These are phyloP conservation scores for Balearica regulorum DNA, from an alignment of 2,797 vertebrate species.

Conservation along the genomic window DNA sequence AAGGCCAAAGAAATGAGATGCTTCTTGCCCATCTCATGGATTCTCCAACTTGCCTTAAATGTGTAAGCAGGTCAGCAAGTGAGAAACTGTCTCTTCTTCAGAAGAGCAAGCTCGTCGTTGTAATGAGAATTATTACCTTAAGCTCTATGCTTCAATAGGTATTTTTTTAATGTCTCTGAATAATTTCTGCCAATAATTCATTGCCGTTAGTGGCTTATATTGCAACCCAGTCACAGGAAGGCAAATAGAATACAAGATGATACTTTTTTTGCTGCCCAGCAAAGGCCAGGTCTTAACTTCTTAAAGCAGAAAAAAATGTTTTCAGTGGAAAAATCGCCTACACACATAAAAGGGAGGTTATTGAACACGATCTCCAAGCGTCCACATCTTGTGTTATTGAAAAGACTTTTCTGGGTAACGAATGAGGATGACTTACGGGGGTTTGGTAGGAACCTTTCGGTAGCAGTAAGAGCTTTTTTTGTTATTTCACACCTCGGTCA, in stretches of 20 bases:
- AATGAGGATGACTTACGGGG: neutral
- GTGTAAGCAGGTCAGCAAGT: neutral
- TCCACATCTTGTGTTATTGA: neutral
- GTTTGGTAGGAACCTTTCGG: neutral
- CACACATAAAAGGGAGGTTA: accelerated
- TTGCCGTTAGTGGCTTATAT: too few species aligned
- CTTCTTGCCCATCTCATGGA: neutral
- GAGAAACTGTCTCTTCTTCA: neutral
- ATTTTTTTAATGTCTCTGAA: neutral
- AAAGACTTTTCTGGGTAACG: neutral
- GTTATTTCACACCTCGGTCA: accelerated
- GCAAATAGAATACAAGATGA: too few species aligned
- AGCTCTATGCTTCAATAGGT: neutral
- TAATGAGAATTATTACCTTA: neutral
- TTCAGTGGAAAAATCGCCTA: neutral
- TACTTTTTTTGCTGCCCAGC: neutral
- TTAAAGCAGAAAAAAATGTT: neutral
- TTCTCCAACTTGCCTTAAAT: neutral
- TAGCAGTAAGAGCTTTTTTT: neutral
- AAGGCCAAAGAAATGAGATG: neutral
- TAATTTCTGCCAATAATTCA: neutral
- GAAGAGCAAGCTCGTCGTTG: neutral
- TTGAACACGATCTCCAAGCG: accelerated
- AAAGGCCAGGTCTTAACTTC: neutral
- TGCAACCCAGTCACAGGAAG: neutral